Base-by-base conservation (phyloP, 2,888 invertebrate genomes). In the Acleris literana region DNA sequence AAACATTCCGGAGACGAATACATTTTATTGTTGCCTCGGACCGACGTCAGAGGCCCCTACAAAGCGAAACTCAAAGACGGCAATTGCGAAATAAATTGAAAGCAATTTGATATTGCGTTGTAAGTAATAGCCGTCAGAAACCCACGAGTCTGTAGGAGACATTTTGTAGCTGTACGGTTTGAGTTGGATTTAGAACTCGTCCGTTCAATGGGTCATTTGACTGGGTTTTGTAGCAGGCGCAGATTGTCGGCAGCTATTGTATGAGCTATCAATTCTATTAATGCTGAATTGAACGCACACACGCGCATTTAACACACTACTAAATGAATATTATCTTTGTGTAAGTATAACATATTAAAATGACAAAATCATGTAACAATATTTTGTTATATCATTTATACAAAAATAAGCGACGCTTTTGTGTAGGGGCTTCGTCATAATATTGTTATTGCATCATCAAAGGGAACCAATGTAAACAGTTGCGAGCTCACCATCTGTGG, bases 1-100 rank as follows among this genome's bases (percentile, higher is more conserved):
- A 93, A 93, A 93, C 93, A 93, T 93, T 93, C 93, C 93, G 90
- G 90, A 91, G 90, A 92, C 93, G 93, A 93, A 93, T 93, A 93
- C 92, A 93, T 92, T 92, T 93, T 92, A 93, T 92, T 92, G 92
- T 92, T 90, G 92, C 90, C 89, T 90, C 88, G 90, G 90, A 90
- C 92, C 91, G 91, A 85, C 92, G 91, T 92, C 92, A 90, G 90
- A 91, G 90, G 88, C 88, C 87, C 90, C 90, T 90, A 91, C 92
- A 92, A 92, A 92, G 92, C 90, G 92, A 91, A 92, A 92, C 92
- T 92, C 92, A 92, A 92, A 92, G 92, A 92, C 91, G 92, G 92
- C 92, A 92, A 92, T 92, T 91, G 92, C 91, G 91, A 92, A 92
- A 92, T 92, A 92, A 92, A 92, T 92, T 91, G 92, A 92, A 90